These are phyloP conservation scores for Oreotrochilus melanogaster DNA, from an alignment of 2,113 vertebrate genomes.

Conservation along the genomic window DNA sequence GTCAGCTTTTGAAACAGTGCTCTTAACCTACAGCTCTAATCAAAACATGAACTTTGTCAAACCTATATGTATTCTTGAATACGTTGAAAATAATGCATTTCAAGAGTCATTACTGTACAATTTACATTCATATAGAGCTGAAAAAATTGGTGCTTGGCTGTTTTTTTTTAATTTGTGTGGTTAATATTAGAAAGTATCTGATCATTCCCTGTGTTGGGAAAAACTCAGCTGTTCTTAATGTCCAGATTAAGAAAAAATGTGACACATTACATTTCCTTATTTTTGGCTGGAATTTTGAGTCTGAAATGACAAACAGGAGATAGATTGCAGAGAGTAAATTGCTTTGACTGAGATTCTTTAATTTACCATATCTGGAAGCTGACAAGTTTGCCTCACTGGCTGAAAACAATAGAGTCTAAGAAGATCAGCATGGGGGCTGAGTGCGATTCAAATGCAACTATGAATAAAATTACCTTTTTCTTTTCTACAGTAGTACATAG, in stretches of 20 bases:
- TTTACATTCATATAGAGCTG: neutral
- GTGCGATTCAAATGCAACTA: neutral
- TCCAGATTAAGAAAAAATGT: neutral
- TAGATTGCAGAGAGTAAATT: neutral
- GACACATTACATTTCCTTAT: neutral
- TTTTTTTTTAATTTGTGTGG: neutral
- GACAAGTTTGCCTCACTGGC: neutral
- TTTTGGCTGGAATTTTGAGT: neutral
- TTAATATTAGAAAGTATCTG: neutral
- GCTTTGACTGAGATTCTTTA: neutral
- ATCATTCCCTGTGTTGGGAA: neutral
- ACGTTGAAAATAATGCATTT: neutral
- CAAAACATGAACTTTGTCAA: neutral
- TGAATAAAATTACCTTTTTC: neutral
- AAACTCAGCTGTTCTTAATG: neutral
- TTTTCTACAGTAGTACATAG: neutral
- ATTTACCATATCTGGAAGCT: neutral
- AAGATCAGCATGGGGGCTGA: neutral
- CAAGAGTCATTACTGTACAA: neutral
- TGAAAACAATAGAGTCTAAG: neutral
- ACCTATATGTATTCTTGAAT: neutral
- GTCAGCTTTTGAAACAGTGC: constrained; percentile 11
- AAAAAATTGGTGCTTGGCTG: neutral
- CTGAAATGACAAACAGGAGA: neutral
- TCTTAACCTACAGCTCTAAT: neutral